These are phyloP conservation scores for Meandrusa payeni DNA, from an alignment of 2,888 invertebrate species.

Conservation along the genomic window DNA sequence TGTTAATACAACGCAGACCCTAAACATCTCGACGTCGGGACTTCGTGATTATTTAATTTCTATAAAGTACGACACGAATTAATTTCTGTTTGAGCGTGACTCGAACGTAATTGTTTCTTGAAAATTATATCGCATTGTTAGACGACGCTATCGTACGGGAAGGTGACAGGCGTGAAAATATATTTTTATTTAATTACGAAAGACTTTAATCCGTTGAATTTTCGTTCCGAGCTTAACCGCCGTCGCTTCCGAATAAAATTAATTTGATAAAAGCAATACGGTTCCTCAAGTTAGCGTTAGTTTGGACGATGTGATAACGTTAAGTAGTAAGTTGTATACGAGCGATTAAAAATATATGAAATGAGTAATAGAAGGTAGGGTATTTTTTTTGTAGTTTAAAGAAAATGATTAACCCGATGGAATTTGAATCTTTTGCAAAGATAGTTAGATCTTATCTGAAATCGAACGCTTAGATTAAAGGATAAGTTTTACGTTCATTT, in stretches of 20 bases:
- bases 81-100: constrained; percentile 55
- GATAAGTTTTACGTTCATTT: too few relatives aligned
- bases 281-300: constrained; percentile 1
- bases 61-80: constrained; percentile 49
- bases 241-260: constrained; percentile 19
- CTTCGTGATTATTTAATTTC: constrained; percentile 57
- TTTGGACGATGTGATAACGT: constrained; percentile 12
- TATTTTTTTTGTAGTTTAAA: too few relatives aligned
- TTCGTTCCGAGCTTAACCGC: constrained; percentile 21
- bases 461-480: too few relatives aligned
- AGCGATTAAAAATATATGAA: too few relatives aligned
- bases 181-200: constrained; percentile 44
- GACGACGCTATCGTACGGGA: constrained; percentile 49
- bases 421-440: too few relatives aligned
- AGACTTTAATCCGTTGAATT: constrained; percentile 46
- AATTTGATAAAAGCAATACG: constrained; percentile 17
- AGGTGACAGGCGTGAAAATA: constrained; percentile 40
- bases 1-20: constrained; percentile 60
- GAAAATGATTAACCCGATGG: too few relatives aligned
- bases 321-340: background rate
- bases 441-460: too few relatives aligned
- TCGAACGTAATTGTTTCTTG: constrained; percentile 53
- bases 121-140: constrained; percentile 50
- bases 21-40: constrained; percentile 39
- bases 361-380: too few relatives aligned